Conservation (phyloP, 2,888 invertebrate genomes). For the Oscheius sp. region DNA sequence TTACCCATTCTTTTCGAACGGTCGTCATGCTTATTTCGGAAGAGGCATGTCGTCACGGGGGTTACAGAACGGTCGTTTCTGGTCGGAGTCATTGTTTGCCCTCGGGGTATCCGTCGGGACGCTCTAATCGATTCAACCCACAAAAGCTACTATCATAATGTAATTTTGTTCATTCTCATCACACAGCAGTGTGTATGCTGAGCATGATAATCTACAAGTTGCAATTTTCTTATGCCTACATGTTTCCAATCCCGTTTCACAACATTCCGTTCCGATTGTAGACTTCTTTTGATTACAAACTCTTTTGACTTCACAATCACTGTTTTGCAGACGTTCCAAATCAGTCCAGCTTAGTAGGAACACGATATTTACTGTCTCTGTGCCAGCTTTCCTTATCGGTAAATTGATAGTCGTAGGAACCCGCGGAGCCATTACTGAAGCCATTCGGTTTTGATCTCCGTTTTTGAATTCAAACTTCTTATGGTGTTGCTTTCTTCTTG, state of each 20-base stretch:
- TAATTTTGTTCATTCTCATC: not conserved
- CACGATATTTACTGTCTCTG: slow-evolving; percentile 26
- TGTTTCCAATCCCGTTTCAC: too few species aligned
- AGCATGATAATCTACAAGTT: too few species aligned
- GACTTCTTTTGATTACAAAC: too few species aligned
- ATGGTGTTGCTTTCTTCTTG: too few species aligned
- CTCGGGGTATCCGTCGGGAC: slow-evolving; percentile 35
- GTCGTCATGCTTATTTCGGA: slow-evolving; percentile 11
- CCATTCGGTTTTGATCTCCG: not conserved
- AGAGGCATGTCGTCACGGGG: slow-evolving; percentile 24
- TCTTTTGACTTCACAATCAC: too few species aligned
- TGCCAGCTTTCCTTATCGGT: slow-evolving; percentile 27
- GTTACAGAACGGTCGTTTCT: slow-evolving; percentile 33
- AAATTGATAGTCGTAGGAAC: slow-evolving; percentile 26
- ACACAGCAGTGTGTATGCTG: not conserved
- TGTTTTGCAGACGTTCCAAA: slow-evolving; percentile 11
- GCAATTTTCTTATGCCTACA: too few species aligned
- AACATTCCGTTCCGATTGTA: too few species aligned
- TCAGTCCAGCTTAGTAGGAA: slow-evolving; percentile 5
- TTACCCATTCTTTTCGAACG: too few species aligned
- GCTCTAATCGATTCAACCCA: slow-evolving; percentile 30
- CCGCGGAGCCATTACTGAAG: slow-evolving; percentile 3
- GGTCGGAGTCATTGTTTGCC: slow-evolving; percentile 38
- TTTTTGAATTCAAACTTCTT: not conserved
- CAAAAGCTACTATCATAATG: slow-evolving; percentile 28